phyloP scores from a whole-genome alignment of 2,888 invertebrate species.

The Mayetiola destructor region DNA sequence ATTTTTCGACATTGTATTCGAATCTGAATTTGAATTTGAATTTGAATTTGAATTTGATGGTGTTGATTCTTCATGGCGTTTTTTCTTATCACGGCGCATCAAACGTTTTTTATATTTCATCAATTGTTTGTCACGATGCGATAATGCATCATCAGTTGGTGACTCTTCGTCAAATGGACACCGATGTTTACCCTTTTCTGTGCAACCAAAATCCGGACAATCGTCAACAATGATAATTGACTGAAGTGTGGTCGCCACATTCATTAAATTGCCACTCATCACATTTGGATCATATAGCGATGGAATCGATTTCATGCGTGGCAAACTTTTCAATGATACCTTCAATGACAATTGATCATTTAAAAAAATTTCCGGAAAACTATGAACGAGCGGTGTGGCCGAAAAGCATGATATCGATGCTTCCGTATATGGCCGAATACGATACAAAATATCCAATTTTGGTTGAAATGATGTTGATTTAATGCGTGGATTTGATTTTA shows the following conservation, averaged over 20 bases:
- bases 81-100: conserved; percentile 32
- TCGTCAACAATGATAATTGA: conserved; percentile 4
- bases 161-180: conserved; percentile 59
- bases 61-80: conserved; percentile 5
- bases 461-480: conserved; percentile 33
- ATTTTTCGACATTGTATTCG: too few species aligned
- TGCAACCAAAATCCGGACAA: conserved; percentile 35
- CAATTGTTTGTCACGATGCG: conserved; percentile 32
- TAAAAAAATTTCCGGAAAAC: conserved; percentile 34
- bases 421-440: conserved; percentile 30
- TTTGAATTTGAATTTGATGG: too few species aligned
- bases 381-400: conserved; percentile 33
- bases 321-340: conserved; percentile 51
- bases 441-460: conserved; percentile 33
- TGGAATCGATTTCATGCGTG: conserved; percentile 60
- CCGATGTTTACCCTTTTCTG: conserved; percentile 60
- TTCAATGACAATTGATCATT: conserved; percentile 31
- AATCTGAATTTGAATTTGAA: too few species aligned
- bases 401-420: conserved; percentile 28
- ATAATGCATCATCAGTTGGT: conserved; percentile 23
- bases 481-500: conserved; percentile 35
- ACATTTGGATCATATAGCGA: conserved; percentile 24
- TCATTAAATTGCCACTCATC: not conserved
- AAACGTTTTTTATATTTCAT: conserved; percentile 35
- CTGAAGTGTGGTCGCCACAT: not conserved